Percentiles rank a stretch among this genome's conserved stretches.
These are phyloP conservation scores for Steinernema khuongi DNA, from an alignment of 1,140 invertebrate species.

Conservation along the genomic window DNA sequence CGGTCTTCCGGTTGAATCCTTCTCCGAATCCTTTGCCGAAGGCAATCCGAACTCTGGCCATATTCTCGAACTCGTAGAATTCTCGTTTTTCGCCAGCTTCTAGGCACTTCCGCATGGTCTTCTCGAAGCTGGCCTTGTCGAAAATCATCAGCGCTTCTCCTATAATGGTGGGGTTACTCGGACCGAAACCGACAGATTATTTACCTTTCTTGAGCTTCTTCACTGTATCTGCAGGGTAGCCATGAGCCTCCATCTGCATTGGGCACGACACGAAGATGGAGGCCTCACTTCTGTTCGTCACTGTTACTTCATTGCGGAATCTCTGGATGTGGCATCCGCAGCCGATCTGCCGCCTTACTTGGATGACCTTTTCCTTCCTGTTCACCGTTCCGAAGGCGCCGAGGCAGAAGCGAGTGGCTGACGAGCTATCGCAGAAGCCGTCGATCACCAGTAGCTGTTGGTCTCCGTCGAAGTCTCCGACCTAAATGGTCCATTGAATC, in stretches of 20 bases:
- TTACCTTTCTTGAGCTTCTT: background rate
- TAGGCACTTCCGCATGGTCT: background rate
- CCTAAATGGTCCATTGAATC: background rate
- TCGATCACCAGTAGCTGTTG: background rate
- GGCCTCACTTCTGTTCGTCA: background rate
- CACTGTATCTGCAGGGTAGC: background rate
- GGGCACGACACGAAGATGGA: background rate
- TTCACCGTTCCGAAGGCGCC: background rate
- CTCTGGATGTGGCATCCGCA: background rate
- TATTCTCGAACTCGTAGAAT: conserved; percentile 1
- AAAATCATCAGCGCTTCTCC: too few species aligned
- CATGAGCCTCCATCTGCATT: background rate
- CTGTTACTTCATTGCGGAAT: background rate
- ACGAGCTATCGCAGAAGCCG: background rate
- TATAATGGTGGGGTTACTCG: too few species aligned
- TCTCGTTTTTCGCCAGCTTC: background rate
- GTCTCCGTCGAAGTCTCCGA: background rate
- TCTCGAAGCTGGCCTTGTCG: background rate
- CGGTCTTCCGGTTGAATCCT: background rate
- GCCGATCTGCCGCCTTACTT: background rate
- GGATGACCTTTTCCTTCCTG: background rate
- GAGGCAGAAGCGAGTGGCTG: background rate
- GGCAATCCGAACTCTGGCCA: background rate
- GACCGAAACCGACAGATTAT: too few species aligned
- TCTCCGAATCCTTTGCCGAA: background rate